These are phyloP conservation scores for Micrasema longulum DNA, from an alignment of 1,140 invertebrate genomes.

Conservation along the genomic window DNA sequence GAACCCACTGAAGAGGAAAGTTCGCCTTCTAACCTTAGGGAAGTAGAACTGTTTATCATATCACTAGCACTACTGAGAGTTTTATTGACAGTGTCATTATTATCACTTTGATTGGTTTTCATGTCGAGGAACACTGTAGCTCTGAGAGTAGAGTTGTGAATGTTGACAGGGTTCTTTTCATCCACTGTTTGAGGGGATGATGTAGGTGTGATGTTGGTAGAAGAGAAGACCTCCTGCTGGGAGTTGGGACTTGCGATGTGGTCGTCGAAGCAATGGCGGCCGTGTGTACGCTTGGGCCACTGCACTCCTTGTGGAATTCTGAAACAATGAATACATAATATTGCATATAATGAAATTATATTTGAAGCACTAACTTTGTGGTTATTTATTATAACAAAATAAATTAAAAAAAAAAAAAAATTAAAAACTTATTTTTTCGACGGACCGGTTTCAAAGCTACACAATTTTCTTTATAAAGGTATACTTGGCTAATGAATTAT, in stretches of 20 bases:
- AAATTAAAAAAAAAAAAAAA: not conserved
- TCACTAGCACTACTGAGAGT: not conserved
- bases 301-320: not conserved
- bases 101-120: not conserved
- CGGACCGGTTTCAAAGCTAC: no score
- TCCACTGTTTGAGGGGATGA: not conserved
- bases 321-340: not conserved
- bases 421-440: no score
- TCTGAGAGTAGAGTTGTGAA: conserved; percentile 20
- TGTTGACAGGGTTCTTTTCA: not conserved
- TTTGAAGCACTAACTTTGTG: not conserved
- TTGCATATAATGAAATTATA: not conserved
- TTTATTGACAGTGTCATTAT: not conserved
- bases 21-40: not conserved
- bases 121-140: conserved; percentile 9
- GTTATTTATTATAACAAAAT: no score
- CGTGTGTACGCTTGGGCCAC: conserved; percentile 52
- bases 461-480: no score
- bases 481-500: no score
- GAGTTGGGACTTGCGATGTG: conserved; percentile 5
- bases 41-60: conserved; percentile 1
- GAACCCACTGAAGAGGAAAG: no score
- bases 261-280: conserved; percentile 49
- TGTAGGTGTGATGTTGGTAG: conserved; percentile 24
- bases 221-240: not conserved